A percentile compares a stretch with the other conserved stretches of the same genome.
Conservation (phyloP, 1,140 invertebrate genomes). For the Pristionchus pacificus region DNA sequence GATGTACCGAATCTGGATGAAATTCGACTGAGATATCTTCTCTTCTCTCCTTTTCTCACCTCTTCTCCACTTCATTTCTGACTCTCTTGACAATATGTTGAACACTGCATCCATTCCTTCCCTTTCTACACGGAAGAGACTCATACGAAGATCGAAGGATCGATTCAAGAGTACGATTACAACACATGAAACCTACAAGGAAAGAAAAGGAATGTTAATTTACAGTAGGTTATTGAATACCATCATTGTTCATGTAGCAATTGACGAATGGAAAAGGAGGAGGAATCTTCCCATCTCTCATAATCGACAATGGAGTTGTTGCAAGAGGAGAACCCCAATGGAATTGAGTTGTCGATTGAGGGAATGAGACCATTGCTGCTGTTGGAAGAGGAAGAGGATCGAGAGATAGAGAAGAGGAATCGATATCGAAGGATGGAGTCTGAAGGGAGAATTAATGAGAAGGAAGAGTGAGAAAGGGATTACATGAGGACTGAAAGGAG, state of each 20-base stretch:
- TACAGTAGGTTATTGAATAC: background rate
- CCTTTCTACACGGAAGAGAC: background rate
- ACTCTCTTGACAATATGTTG: constrained; percentile 1
- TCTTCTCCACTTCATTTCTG: constrained; percentile 17
- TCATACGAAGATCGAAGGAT: constrained; percentile 21
- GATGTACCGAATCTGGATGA: constrained; percentile 28
- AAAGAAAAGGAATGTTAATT: background rate
- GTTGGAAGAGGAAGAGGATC: no score
- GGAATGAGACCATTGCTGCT: no score
- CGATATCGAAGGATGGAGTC: background rate
- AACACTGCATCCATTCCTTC: background rate
- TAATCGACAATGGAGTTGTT: background rate
- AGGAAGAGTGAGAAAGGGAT: background rate
- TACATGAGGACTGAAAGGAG: background rate
- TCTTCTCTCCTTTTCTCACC: constrained; percentile 24
- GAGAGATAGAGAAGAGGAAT: background rate
- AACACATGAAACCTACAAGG: constrained; percentile 36
- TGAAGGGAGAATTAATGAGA: background rate
- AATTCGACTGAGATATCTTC: background rate
- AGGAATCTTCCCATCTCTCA: background rate
- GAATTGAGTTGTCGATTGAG: background rate
- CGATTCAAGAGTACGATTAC: constrained; percentile 31
- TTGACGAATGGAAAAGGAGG: background rate
- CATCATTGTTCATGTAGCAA: background rate
- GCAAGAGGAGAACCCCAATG: background rate